Evolutionary conservation across 2,888 invertebrate genomes (phyloP), one percentile per base, ranked within the genome.

Genomic region (Junonia oenone): DNA sequence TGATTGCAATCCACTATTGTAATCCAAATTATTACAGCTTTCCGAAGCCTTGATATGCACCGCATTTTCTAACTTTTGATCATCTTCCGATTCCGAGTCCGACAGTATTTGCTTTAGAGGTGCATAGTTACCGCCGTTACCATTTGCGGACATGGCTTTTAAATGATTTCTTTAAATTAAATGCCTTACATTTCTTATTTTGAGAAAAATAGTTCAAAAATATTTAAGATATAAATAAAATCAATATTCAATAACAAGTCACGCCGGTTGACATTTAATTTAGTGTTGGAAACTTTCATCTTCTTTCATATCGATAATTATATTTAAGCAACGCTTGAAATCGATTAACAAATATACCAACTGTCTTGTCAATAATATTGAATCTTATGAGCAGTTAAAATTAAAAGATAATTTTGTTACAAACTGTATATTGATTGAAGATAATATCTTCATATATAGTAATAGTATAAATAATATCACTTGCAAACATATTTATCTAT

Each of bases 81-180:
- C 95, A 69, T 94, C 95, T 69, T 95, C 95, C 0, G 95, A 95
- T 68, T 95, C 94, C 0, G 95, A 94, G 79, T 95, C 95, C 54
- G 95, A 93, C 67, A 95, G 89, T 63, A 93, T 93, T 85, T 95
- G 95, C 61, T 95, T 95, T 70, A 96, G 80, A 55, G 95, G 95
- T 68, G 95, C 92, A 77, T 96, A 96, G 69, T 92, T 92, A 53
- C 79, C 88, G 57, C 87, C 83, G 67, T 77, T 86, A 56, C 86
- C 88, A 82, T 84, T 88, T 63, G 77, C 74, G 69, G 88, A 79
- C 89, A 90, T 90, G 77, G 72, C 73, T 71, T 68, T 63, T 43
- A 46, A 14, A 46, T 48, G 48, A 19, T 51, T 37, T 47, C 45
- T 46, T 2, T 49, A 35, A 51, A 48, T n/a, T n/a, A 55, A 35